These are phyloP conservation scores for Macquaria australasica DNA, from an alignment of 2,113 vertebrate species.

Conservation along the genomic window DNA sequence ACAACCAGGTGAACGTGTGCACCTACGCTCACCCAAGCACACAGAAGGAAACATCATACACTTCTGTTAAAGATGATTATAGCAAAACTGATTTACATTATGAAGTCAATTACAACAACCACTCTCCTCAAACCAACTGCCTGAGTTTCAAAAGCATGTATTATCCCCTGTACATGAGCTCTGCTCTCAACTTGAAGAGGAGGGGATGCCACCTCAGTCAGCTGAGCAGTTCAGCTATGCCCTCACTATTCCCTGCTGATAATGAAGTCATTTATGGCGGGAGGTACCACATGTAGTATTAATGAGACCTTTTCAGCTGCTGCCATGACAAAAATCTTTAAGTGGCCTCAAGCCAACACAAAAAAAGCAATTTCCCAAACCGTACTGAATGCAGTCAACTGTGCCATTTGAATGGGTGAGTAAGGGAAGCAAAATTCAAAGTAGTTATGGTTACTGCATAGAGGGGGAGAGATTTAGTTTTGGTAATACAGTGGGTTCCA, in stretches of 20 bases:
- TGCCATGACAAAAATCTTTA: constrained; percentile 20
- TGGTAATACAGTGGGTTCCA: background rate
- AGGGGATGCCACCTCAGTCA: background rate
- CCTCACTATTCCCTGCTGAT: constrained; percentile 12
- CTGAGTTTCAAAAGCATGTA: background rate
- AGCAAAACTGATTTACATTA: constrained; percentile 6
- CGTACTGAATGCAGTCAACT: constrained; percentile 41
- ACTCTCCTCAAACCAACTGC: background rate
- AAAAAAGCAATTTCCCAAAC: constrained; percentile 51
- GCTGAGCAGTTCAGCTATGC: background rate
- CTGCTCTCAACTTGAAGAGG: background rate
- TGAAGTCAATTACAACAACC: background rate
- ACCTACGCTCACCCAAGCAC: constrained; percentile 36
- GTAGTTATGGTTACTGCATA: background rate
- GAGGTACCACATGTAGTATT: constrained; percentile 34
- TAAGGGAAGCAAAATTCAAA: background rate
- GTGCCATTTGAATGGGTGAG: constrained; percentile 39
- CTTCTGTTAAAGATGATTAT: constrained; percentile 1
- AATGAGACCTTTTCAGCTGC: constrained; percentile 50
- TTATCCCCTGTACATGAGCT: background rate
- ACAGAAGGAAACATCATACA: background rate
- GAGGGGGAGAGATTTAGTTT: background rate
- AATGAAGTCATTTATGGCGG: constrained; percentile 31
- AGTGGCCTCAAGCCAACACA: constrained; percentile 30
- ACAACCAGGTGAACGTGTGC: constrained; percentile 73